Evolutionary conservation across 2,113 vertebrate species (phyloP), one percentile per base, ranked within the genome.

Genomic region (Erythrocercus mccallii): DNA sequence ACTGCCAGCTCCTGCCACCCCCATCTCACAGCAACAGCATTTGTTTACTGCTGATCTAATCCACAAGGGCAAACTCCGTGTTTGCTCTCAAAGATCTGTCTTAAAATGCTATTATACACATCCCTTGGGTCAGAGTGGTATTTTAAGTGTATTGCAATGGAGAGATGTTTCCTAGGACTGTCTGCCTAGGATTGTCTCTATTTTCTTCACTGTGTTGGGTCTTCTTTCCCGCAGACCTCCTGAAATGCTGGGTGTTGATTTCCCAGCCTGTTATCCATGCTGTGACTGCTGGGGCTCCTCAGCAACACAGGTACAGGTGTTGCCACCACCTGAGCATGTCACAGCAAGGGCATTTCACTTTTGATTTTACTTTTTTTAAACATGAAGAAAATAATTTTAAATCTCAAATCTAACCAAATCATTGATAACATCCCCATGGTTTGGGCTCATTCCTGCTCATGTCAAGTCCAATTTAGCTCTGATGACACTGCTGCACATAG

Each of bases 1-100:
- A 24, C 70, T 11, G 48, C 76, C 40, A 65, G 71, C 81, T 83
- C 37, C 90, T 81, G 93, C 69, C 92, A 86, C 44, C 76, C 73
- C 69, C 12, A 10, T 12, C 31, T 19, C 88, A 35, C 82, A 45
- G 44, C 60, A 90, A 71, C 88, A 25, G 69, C 82, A 48, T 44
- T 95, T 90, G 60, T 64, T 83, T 80, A 88, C 76, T 37, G 69
- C 65, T 72, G 72, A 90, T 83, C 86, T 74, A 96, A 93, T 88
- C 86, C 86, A 92, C 3, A 0, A 83, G 86, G 85, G 80, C 76
- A 92, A 96, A 90, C 71, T 42, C 82, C 40, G 50, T 13, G 85
- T 53, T 70, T 83, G 71, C 79, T 81, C 88, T 92, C 93, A 44
- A 93, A 95, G 85, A 93, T 68, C 60, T 53, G 50, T 30, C 93